Conservation (phyloP, 2,797 vertebrate genomes). For the Choloepus didactylus region DNA sequence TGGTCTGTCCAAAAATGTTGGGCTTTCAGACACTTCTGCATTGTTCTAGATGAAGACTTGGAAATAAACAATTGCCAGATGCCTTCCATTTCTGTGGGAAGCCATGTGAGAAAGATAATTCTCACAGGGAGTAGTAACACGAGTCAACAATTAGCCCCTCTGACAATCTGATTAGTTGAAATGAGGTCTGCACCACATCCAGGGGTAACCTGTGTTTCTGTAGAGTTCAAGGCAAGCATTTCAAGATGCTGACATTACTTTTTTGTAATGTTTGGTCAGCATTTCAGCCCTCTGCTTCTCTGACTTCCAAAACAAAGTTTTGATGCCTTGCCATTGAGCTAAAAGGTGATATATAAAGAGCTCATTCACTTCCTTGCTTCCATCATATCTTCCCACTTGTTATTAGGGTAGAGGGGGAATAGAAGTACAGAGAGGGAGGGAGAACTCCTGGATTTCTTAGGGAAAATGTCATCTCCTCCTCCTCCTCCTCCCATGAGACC, state of each 20-base stretch:
- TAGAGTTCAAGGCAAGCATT: neutral
- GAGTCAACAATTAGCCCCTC: neutral
- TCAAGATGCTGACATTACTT: neutral
- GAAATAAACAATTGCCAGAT: conserved; percentile 39
- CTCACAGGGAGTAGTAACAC: neutral
- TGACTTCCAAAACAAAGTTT: neutral
- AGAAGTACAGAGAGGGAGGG: neutral
- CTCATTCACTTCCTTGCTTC: neutral
- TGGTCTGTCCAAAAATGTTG: conserved; percentile 27
- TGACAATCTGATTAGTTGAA: conserved; percentile 58
- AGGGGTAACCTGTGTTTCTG: neutral
- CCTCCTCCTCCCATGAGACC: neutral
- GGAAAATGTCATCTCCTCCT: neutral
- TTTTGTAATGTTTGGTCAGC: neutral
- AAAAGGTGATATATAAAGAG: neutral
- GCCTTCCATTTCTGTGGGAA: neutral
- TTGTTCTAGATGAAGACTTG: conserved; percentile 6
- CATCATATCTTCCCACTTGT: neutral
- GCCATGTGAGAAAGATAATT: conserved; percentile 23
- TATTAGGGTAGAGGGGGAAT: neutral
- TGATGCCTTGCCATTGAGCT: neutral
- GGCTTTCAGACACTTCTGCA: neutral
- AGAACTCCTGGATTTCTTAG: neutral
- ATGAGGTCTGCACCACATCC: neutral
- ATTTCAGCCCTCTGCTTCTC: neutral